Base-by-base conservation (phyloP, 2,797 vertebrate genomes). In the Pseudocheirus occidentalis region DNA sequence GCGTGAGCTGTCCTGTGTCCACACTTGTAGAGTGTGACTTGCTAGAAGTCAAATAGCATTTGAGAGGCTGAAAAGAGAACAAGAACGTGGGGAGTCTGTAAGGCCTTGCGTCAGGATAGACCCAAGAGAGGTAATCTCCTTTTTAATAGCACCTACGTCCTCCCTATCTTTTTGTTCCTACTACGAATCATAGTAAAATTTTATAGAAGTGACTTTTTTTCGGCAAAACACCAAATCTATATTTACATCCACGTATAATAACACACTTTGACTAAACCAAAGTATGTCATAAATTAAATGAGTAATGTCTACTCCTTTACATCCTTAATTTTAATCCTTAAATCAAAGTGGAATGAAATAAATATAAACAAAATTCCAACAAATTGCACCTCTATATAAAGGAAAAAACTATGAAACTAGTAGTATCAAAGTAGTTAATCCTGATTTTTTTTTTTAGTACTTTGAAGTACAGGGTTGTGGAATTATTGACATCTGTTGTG, bases 261-360 rank as follows among this genome's bases (percentile, higher is more conserved):
- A 98, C 98, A 99, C 98, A 98, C 97, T 96, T 98, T 98, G 31
- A 34, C 59, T 98, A 98, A 98, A 98, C 98, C 98, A 98, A 99
- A 98, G 98, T 98, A 98, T 98, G 98, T 98, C 98, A 99, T 99
- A 99, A 99, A 99, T 99, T 99, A 99, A 99, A 98, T 98, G 98
- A 98, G 97, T 98, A 98, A 98, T 97, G 97, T 98, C 98, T 98
- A 98, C 97, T 98, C 98, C 97, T 98, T 97, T 98, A 99, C 98
- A 55, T 98, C 34, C 97, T 97, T 98, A 98, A 5, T 98, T 98
- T 98, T 95, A 95, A 98, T 98, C 98, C 98, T 99, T 99, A 97
- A 99, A 98, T 98, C 98, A 98, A 98, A 98, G 96, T 98, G 98
- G 98, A 99, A 99, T 98, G 98, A 98, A 99, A 99, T 99, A 99